These are phyloP conservation scores for Limonius californicus DNA, from an alignment of 1,140 invertebrate species.

Conservation along the genomic window DNA sequence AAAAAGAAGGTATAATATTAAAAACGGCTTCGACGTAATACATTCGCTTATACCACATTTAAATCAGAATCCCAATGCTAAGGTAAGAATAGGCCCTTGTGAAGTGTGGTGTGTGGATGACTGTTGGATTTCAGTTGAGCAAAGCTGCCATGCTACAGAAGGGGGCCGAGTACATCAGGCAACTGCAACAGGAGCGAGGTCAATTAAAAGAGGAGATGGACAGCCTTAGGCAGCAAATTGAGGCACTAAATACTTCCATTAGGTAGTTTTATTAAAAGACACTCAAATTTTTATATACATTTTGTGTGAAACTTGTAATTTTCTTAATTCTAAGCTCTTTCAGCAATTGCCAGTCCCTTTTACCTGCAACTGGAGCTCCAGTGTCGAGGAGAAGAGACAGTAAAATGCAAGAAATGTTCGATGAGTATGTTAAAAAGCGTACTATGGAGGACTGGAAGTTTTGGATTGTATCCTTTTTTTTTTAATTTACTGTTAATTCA, in stretches of 20 bases:
- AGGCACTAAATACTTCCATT: constrained; percentile 85
- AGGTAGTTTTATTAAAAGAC: constrained; percentile 68
- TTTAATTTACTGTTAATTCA: constrained; percentile 46
- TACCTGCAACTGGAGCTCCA: constrained; percentile 93
- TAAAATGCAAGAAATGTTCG: constrained; percentile 93
- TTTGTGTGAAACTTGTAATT: not conserved
- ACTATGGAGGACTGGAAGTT: constrained; percentile 96
- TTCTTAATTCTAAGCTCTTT: constrained; percentile 32
- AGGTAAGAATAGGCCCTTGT: constrained; percentile 55
- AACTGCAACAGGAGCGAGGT: constrained; percentile 79
- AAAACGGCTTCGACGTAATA: constrained; percentile 94
- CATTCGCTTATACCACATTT: constrained; percentile 91
- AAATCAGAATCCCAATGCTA: constrained; percentile 84
- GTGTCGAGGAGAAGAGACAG: constrained; percentile 83
- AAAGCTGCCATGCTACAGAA: constrained; percentile 97
- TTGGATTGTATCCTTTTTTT: constrained; percentile 85
- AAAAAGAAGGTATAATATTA: constrained; percentile 95
- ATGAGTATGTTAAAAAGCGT: constrained; percentile 80
- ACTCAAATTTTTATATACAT: too few species aligned
- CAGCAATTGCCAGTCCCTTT: constrained; percentile 88
- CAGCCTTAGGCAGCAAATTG: constrained; percentile 79
- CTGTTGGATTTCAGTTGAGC: constrained; percentile 58
- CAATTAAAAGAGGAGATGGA: constrained; percentile 90
- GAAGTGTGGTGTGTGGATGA: not conserved
- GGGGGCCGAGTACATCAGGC: constrained; percentile 92